Percentiles rank a stretch among this genome's conserved stretches.
Evolutionary conservation across 2,797 vertebrate genomes (phyloP).

Genomic region (Tiaroga cobitis): DNA sequence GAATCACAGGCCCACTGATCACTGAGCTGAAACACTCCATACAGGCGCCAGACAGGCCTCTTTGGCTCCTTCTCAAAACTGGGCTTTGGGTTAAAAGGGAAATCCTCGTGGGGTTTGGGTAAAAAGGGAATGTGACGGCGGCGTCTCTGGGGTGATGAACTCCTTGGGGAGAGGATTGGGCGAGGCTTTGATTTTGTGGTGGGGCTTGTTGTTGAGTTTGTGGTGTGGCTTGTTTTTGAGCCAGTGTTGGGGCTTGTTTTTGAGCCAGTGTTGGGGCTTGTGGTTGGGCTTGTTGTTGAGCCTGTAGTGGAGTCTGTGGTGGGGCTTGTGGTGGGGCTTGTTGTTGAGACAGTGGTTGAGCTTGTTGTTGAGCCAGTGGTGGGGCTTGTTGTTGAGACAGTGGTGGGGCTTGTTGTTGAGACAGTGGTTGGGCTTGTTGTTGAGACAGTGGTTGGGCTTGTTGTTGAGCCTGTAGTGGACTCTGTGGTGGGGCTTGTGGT

Average conservation of each 20-base stretch:
- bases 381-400: accelerated
- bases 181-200: too few relatives aligned
- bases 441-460: too few relatives aligned
- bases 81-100: too few relatives aligned
- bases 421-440: accelerated
- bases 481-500: too few relatives aligned
- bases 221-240: too few relatives aligned
- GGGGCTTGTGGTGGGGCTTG: too few relatives aligned
- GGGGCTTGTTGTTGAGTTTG: neutral
- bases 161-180: neutral
- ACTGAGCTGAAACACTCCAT: conserved; percentile 57
- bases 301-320: too few relatives aligned
- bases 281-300: neutral
- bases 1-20: conserved; percentile 43
- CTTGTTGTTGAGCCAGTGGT: accelerated
- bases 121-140: neutral
- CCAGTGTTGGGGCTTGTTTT: neutral
- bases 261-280: neutral
- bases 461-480: too few relatives aligned
- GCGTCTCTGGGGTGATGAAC: neutral
- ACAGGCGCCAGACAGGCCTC: neutral
- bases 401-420: neutral
- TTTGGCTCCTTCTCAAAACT: neutral
- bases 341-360: too few relatives aligned
- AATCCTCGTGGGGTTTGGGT: neutral